These are phyloP conservation scores for Drosophila cognata DNA, from an alignment of 2,888 invertebrate genomes.

Conservation along the genomic window DNA sequence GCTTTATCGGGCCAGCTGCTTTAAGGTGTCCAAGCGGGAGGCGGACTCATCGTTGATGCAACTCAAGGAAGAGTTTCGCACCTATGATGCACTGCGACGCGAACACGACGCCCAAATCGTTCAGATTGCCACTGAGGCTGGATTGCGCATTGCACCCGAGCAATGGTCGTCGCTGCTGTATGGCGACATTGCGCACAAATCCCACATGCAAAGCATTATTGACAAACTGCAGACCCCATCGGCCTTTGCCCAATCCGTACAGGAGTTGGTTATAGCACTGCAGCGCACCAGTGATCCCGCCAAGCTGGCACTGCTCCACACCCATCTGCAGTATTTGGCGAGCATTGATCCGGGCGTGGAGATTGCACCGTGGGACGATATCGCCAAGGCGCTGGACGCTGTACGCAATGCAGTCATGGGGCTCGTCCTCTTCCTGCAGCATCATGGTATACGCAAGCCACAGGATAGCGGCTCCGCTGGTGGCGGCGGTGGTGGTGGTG, in stretches of 20 bases:
- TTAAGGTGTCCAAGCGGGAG: conserved; percentile 98
- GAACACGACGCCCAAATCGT: conserved; percentile 99
- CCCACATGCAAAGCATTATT: conserved; percentile 97
- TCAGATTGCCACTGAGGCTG: conserved; percentile 98
- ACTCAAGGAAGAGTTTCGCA: conserved; percentile 97
- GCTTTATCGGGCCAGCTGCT: conserved; percentile 98
- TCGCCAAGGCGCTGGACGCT: conserved; percentile 89
- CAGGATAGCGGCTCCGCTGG: conserved; percentile 85
- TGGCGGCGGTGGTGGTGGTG: conserved; percentile 79
- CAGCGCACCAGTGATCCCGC: conserved; percentile 95
- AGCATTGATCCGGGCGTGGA: conserved; percentile 94
- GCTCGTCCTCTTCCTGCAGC: conserved; percentile 91
- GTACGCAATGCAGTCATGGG: conserved; percentile 91
- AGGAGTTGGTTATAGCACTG: conserved; percentile 95
- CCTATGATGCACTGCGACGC: conserved; percentile 95
- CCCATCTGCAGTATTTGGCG: conserved; percentile 93
- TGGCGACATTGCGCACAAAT: conserved; percentile 97
- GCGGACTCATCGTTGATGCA: conserved; percentile 99
- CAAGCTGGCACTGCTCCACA: conserved; percentile 90
- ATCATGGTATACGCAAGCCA: conserved; percentile 89
- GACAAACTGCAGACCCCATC: conserved; percentile 97
- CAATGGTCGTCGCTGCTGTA: conserved; percentile 99
- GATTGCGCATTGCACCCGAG: conserved; percentile 97
- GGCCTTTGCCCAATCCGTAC: conserved; percentile 95
- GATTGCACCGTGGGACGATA: conserved; percentile 88